Percentiles rank a stretch among this genome's conserved stretches.
These are phyloP conservation scores for Calidris pugnax DNA, from an alignment of 2,113 vertebrate genomes.

Conservation along the genomic window DNA sequence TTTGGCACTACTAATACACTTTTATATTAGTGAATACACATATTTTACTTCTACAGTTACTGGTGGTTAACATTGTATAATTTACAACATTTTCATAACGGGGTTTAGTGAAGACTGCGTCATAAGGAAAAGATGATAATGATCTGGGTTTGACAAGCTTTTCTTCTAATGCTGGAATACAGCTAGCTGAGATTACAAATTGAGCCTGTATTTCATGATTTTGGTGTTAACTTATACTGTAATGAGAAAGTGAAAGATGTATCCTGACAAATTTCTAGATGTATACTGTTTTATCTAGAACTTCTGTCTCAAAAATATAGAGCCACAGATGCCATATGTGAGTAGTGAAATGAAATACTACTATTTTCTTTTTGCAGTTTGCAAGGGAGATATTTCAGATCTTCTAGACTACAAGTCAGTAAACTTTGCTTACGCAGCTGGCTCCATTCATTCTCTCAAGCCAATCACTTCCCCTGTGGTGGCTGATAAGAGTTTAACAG, in stretches of 20 bases:
- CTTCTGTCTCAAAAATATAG: neutral
- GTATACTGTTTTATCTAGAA: neutral
- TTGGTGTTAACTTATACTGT: neutral
- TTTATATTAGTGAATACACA: conserved; percentile 1
- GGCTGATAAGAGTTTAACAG: conserved; percentile 59
- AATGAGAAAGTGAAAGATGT: neutral
- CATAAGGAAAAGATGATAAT: neutral
- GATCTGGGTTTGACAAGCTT: neutral
- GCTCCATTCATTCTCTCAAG: conserved; percentile 74
- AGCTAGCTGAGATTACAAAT: neutral
- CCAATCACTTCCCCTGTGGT: conserved; percentile 60
- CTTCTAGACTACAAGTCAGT: conserved; percentile 62
- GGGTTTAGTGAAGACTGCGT: neutral
- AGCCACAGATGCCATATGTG: neutral
- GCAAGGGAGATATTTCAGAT: conserved; percentile 27
- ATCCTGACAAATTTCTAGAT: neutral
- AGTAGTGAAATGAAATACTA: conserved; percentile 8
- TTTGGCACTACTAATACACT: neutral
- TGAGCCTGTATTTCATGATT: neutral
- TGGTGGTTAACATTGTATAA: neutral
- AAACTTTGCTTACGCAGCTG: conserved; percentile 73
- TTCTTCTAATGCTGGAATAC: neutral
- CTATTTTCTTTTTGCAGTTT: conserved; percentile 51
- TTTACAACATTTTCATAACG: neutral
- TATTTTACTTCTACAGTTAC: neutral